phyloP scores from a whole-genome alignment of 2,113 vertebrate genomes.

The Centropus unirufus region DNA sequence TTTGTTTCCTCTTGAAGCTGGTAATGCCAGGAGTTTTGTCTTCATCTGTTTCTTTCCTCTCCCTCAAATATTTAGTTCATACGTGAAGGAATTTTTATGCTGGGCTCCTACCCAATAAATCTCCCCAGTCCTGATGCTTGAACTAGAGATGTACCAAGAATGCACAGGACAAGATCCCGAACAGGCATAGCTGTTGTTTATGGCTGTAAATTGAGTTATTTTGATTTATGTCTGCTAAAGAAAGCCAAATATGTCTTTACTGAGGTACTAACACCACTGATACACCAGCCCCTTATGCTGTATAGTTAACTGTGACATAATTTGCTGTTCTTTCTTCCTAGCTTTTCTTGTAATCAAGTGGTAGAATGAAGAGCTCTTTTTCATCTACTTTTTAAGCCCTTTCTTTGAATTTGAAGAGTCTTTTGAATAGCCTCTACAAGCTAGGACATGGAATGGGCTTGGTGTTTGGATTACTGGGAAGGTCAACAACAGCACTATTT shows the following conservation, averaged over 20 bases:
- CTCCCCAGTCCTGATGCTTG: neutral
- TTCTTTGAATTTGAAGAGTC: neutral
- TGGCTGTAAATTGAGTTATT: neutral
- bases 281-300: neutral
- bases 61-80: neutral
- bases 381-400: neutral
- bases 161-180: neutral
- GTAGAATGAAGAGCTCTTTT: neutral
- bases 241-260: neutral
- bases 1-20: neutral
- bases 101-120: neutral
- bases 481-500: neutral
- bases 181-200: neutral
- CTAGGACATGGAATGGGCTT: neutral
- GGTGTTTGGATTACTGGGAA: neutral
- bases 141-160: neutral
- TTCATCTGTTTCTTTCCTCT: neutral
- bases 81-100: neutral
- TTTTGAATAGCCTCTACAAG: neutral
- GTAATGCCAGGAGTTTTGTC: neutral
- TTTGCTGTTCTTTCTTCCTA: neutral
- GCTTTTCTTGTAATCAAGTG: neutral
- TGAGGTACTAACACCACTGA: neutral
- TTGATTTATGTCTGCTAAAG: neutral
- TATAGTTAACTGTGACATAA: neutral